Evolutionary conservation across 2,888 invertebrate genomes (phyloP).

Genomic region (Frankliniella intonsa): DNA sequence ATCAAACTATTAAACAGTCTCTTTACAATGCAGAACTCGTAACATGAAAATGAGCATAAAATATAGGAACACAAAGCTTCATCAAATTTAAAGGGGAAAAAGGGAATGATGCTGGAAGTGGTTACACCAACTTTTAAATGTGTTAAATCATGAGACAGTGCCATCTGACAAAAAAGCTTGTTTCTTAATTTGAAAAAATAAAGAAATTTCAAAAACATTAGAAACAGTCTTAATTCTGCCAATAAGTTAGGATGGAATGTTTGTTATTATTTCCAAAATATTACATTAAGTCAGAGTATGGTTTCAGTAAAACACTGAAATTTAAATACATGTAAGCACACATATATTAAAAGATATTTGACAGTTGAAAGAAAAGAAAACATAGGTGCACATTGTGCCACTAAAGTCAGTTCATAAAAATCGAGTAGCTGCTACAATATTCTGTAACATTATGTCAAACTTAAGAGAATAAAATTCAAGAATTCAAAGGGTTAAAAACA

Average conservation of each 20-base stretch:
- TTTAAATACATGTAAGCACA: neutral
- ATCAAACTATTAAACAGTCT: neutral
- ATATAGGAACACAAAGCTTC: too few species aligned
- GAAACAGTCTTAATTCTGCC: neutral
- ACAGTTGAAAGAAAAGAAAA: neutral
- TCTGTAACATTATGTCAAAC: neutral
- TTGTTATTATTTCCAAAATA: too few species aligned
- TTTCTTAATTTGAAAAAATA: neutral
- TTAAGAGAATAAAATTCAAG: neutral
- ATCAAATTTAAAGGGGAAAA: too few species aligned
- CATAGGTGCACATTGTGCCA: neutral
- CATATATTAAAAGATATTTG: neutral
- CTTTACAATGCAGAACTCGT: too few species aligned
- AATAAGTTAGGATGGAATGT: too few species aligned
- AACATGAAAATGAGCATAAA: too few species aligned
- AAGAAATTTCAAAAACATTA: neutral
- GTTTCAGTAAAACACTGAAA: neutral
- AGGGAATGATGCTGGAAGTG: too few species aligned
- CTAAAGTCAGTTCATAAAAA: neutral
- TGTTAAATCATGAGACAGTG: too few species aligned
- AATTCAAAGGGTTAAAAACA: too few species aligned
- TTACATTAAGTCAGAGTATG: neutral
- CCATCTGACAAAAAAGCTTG: too few species aligned
- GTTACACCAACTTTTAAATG: too few species aligned
- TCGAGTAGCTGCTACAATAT: neutral